Percentiles rank a stretch among this genome's conserved stretches.
Evolutionary conservation across 2,888 invertebrate species (phyloP).

Genomic region (Acheta domesticus): DNA sequence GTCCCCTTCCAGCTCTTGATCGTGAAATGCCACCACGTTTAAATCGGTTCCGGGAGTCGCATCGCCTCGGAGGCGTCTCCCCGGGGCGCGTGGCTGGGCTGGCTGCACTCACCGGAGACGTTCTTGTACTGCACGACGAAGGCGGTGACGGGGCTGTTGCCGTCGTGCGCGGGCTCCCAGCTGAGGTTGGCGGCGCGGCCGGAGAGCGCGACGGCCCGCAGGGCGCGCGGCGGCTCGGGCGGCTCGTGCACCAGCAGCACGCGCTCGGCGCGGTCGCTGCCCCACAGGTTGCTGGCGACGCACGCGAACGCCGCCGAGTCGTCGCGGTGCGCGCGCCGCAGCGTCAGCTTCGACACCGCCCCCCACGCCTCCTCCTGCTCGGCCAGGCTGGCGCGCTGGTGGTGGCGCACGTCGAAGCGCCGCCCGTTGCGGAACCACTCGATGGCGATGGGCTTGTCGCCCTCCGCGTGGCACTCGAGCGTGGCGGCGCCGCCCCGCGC

Average conservation of each 20-base stretch:
- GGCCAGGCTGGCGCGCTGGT: constrained; percentile 27
- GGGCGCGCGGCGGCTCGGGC: constrained; percentile 45
- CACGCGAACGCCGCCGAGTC: constrained; percentile 44
- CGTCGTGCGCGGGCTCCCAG: constrained; percentile 47
- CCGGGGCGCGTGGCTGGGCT: too few species aligned
- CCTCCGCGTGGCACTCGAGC: constrained; percentile 41
- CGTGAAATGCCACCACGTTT: too few species aligned
- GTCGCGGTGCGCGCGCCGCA: constrained; percentile 33
- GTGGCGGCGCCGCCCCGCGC: constrained; percentile 39
- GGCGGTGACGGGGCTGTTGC: constrained; percentile 43
- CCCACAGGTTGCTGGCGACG: constrained; percentile 47
- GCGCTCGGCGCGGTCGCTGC: constrained; percentile 42
- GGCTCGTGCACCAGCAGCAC: constrained; percentile 42
- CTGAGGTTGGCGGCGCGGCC: constrained; percentile 44
- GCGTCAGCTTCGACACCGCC: constrained; percentile 42
- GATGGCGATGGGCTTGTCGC: constrained; percentile 41
- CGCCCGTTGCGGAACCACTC: constrained; percentile 40
- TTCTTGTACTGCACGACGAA: constrained; percentile 46
- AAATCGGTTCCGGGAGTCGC: too few species aligned
- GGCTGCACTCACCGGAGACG: constrained; percentile 26
- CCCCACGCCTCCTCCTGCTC: constrained; percentile 42
- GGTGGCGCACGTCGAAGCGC: constrained; percentile 26
- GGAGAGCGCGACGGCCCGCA: constrained; percentile 42
- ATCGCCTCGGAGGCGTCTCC: too few species aligned
- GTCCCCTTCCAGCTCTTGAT: too few species aligned